Conservation (phyloP, 1,140 invertebrate species). For the Diprion similis region DNA sequence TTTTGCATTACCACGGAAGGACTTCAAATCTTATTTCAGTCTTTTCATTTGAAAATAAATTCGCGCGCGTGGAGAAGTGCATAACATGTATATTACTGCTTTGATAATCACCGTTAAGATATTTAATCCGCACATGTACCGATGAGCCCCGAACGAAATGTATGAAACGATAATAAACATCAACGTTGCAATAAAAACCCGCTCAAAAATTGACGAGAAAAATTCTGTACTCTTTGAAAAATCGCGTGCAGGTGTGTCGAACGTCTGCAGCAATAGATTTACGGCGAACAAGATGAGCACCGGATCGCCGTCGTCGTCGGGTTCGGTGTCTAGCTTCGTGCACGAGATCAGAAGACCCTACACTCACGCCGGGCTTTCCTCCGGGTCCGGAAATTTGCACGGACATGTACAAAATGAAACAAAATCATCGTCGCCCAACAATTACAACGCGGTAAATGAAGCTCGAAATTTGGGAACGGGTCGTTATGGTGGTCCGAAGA, state of each 20-base stretch:
- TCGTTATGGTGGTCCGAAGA: slow-evolving; percentile 65
- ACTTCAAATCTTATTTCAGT: no score
- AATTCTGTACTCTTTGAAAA: no score
- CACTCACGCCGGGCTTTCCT: slow-evolving; percentile 23
- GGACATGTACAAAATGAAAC: background rate
- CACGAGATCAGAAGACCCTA: slow-evolving; percentile 31
- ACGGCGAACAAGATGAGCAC: background rate
- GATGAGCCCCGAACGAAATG: no score
- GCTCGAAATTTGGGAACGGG: slow-evolving; percentile 34
- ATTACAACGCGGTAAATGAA: slow-evolving; percentile 6
- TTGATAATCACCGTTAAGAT: no score
- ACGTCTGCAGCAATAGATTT: background rate
- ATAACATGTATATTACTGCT: no score
- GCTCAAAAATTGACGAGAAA: no score
- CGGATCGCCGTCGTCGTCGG: background rate
- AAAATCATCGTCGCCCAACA: background rate
- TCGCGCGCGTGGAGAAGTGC: no score
- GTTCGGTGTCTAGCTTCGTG: slow-evolving; percentile 19
- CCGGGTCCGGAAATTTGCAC: background rate
- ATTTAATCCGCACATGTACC: no score
- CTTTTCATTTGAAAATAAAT: no score
- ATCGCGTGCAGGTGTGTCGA: background rate
- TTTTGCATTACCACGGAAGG: no score
- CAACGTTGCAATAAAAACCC: no score
- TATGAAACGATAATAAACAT: no score